Conservation (phyloP, 2,113 vertebrate genomes). For the Egretta garzetta region DNA sequence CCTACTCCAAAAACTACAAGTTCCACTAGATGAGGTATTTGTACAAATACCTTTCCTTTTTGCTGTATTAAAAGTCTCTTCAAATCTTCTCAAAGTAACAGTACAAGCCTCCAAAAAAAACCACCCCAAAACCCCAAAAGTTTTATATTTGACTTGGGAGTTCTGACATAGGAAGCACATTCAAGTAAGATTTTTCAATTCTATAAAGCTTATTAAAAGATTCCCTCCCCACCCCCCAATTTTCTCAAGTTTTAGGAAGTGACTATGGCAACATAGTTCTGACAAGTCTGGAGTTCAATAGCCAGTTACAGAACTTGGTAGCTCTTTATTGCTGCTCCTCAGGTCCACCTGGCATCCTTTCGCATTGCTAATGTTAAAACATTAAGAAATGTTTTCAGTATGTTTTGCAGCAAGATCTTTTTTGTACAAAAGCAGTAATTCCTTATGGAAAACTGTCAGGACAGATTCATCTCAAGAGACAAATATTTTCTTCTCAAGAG, state of each 20-base stretch:
- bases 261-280: neutral
- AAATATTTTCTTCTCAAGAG: neutral
- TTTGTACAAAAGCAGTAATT: neutral
- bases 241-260: neutral
- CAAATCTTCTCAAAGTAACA: neutral
- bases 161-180: neutral
- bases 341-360: neutral
- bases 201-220: neutral
- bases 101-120: neutral
- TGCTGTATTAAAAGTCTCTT: neutral
- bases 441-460: neutral
- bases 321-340: neutral
- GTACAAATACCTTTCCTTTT: neutral
- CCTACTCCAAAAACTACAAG: neutral
- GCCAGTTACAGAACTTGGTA: neutral
- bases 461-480: neutral
- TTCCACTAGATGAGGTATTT: neutral
- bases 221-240: accelerated
- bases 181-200: neutral
- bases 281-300: neutral
- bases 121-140: neutral
- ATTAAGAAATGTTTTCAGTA: neutral
- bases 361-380: neutral
- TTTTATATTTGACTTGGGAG: neutral
- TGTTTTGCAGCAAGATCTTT: neutral